Evolutionary conservation across 1,140 invertebrate species (phyloP).

Genomic region (Drosophila bocqueti): DNA sequence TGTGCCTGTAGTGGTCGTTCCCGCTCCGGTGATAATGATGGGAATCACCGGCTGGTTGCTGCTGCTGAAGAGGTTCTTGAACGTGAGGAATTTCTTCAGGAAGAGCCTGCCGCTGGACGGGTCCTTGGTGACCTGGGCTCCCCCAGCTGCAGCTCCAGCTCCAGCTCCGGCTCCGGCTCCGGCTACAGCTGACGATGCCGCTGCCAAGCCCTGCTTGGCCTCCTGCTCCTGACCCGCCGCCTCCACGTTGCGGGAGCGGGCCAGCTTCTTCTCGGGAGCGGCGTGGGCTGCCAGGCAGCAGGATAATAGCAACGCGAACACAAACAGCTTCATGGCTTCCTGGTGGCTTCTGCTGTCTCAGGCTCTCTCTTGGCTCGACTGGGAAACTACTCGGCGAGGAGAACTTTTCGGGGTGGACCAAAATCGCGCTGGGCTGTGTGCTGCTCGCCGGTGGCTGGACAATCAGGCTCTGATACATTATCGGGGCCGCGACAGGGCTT

Average conservation of each 20-base stretch:
- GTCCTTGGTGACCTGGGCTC: constrained; percentile 45
- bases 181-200: not conserved
- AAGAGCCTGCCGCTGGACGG: constrained; percentile 74
- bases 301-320: constrained; percentile 38
- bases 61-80: constrained; percentile 75
- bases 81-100: constrained; percentile 76
- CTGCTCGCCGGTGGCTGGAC: constrained; percentile 66
- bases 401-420: constrained; percentile 61
- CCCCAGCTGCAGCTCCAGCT: not conserved
- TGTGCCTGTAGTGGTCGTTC: not conserved
- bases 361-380: not conserved
- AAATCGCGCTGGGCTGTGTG: constrained; percentile 14
- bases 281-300: constrained; percentile 26
- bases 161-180: not conserved
- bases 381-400: constrained; percentile 69
- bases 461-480: constrained; percentile 81
- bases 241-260: constrained; percentile 30
- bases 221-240: constrained; percentile 22
- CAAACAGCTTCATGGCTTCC: constrained; percentile 32
- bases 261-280: constrained; percentile 22
- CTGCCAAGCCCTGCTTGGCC: constrained; percentile 9
- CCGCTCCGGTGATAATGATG: constrained; percentile 69
- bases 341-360: too few relatives aligned
- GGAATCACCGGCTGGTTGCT: constrained; percentile 69
- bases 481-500: constrained; percentile 48